Evolutionary conservation across 2,888 invertebrate species (phyloP), one percentile per base, ranked within the genome.

Genomic region (Suillia variegata): DNA sequence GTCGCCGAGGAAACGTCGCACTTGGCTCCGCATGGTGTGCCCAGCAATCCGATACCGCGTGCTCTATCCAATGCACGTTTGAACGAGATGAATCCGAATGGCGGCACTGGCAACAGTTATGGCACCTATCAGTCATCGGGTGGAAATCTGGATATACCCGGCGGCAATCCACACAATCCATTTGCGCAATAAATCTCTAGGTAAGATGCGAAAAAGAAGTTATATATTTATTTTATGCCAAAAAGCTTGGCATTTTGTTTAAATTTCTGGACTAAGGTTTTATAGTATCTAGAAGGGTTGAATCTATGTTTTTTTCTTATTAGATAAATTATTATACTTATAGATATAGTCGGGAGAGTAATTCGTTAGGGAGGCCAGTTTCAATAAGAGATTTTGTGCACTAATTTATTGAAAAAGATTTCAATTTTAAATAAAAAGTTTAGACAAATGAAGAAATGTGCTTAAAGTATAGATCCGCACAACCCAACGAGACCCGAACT

Each of bases 1-100:
- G 83, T 83, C 57, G 83, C 83, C 42, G 83, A 83, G 64, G 94
- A 92, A 78, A 92, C 92, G 33, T 88, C 89, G 1, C 94, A 94
- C 83, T 84, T 96, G 75, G 95, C 95, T 58, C 96, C 96, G n/a
- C 96, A 96, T 79, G 96, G 96, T 52, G 96, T 96, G 54, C 96
- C 96, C 50, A 92, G 93, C 77, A 94, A 93, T 84, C 94, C 95
- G 18, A 89, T 94, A 75, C 94, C 94, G 1, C 87, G 94, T 64
- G 94, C 93, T 54, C 84, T 94, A 21, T 93, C 93, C 68, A 93
- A 92, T 75, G 88, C 88, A 67, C 88, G 93, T 61, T 85, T 94
- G 34, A 89, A 92, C 67, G 94, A 94, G 80, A 84, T 92, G 70
- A 85, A 89, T 63, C 88, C 88, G 68, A 89, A 90, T 79, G 88